phyloP scores from a whole-genome alignment of 2,888 invertebrate genomes.

The Netelia fuscicornis region DNA sequence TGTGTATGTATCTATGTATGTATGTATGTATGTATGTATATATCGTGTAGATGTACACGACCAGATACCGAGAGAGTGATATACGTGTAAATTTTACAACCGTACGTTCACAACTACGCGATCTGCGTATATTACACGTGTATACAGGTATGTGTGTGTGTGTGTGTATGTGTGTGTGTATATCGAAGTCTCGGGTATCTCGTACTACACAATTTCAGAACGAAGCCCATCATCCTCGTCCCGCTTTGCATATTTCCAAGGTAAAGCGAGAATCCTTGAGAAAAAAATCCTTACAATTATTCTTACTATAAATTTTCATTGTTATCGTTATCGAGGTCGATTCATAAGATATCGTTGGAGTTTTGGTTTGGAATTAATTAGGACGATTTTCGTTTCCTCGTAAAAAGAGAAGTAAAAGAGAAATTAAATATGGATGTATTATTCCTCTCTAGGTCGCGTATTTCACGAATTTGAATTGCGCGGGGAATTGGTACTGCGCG shows the following conservation, averaged over 20 bases:
- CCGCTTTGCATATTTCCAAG: constrained; percentile 75
- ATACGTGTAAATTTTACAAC: constrained; percentile 25
- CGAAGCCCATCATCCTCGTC: constrained; percentile 75
- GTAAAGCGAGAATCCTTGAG: constrained; percentile 52
- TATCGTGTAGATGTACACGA: background rate
- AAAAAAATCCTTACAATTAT: constrained; percentile 23
- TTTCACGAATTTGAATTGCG: no score
- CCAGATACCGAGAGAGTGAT: constrained; percentile 25
- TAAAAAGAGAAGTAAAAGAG: no score
- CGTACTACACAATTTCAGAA: constrained; percentile 63
- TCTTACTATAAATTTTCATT: constrained; percentile 21
- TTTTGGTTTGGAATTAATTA: no score
- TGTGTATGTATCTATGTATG: background rate
- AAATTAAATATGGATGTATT: no score
- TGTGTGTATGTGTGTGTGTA: background rate
- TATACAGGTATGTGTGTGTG: background rate
- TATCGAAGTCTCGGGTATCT: background rate
- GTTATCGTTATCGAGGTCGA: constrained; percentile 23
- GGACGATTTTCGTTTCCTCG: no score
- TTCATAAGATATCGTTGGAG: no score
- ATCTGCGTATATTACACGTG: background rate
- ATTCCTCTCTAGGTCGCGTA: no score
- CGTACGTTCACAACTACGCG: constrained; percentile 5
- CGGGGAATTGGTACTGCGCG: no score
- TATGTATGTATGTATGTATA: background rate